A percentile compares a stretch with the other conserved stretches of the same genome.
Conservation (phyloP, 2,113 vertebrate genomes). For the Indicator indicator region DNA sequence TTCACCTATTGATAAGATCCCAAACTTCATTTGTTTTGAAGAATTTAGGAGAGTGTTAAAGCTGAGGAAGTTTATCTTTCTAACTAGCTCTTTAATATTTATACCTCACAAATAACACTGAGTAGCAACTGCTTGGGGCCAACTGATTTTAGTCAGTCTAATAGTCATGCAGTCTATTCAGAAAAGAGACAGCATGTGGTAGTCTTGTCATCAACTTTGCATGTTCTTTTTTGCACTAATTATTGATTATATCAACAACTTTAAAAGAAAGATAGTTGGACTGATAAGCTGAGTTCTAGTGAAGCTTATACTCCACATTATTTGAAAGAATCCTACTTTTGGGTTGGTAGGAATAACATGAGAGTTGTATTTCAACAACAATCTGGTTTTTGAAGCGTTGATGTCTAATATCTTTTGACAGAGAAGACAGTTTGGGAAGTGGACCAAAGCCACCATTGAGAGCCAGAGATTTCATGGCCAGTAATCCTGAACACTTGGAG, state of each 20-base stretch:
- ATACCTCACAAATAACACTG: neutral
- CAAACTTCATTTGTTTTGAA: neutral
- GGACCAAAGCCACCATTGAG: slow-evolving; percentile 89
- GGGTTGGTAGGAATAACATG: neutral
- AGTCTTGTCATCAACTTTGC: neutral
- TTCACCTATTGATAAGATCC: too few species aligned
- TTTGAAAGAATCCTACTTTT: neutral
- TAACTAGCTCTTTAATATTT: neutral
- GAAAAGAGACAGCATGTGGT: neutral
- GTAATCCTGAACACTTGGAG: slow-evolving; percentile 96
- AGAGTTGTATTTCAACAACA: neutral
- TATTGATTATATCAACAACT: neutral
- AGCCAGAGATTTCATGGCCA: slow-evolving; percentile 98
- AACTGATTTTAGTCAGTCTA: neutral
- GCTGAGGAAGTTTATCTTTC: neutral
- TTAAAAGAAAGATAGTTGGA: neutral
- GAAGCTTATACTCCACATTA: neutral
- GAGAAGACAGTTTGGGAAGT: slow-evolving; percentile 82
- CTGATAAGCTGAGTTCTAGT: neutral
- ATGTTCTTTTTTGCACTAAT: neutral
- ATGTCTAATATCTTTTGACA: slow-evolving; percentile 64
- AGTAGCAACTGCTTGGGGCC: neutral
- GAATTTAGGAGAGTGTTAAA: neutral
- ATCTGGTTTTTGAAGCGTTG: neutral
- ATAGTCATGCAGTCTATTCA: neutral